Evolutionary conservation across 2,888 invertebrate species (phyloP).

Genomic region (Phengaris arion): DNA sequence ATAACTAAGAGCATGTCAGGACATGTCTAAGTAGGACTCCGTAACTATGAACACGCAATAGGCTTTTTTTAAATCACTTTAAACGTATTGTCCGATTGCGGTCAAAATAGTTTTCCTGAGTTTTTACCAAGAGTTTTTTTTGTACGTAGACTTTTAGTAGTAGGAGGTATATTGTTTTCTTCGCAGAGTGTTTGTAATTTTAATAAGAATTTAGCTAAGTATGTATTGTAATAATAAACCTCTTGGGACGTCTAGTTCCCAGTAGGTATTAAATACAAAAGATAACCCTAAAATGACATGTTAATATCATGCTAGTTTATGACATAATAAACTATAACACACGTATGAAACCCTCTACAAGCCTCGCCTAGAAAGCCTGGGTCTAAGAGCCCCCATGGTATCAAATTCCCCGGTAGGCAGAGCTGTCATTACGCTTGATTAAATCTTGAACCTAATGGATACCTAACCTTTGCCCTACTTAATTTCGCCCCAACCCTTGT

Average conservation of each 20-base stretch:
- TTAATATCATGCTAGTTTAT: neutral
- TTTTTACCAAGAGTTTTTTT: too few species aligned
- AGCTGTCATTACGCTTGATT: constrained; percentile 46
- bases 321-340: constrained; percentile 2
- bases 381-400: constrained; percentile 1
- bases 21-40: too few species aligned
- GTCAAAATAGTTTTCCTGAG: too few species aligned
- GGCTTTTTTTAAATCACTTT: too few species aligned
- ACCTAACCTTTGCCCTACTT: constrained; percentile 45
- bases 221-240: neutral
- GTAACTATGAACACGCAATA: too few species aligned
- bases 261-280: neutral
- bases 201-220: too few species aligned
- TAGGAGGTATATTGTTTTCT: too few species aligned
- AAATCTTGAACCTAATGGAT: constrained; percentile 45
- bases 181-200: too few species aligned
- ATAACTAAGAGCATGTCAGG: too few species aligned
- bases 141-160: too few species aligned
- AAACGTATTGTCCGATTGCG: too few species aligned
- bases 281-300: neutral
- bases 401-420: constrained; percentile 29
- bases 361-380: too few species aligned
- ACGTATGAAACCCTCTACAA: neutral
- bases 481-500: constrained; percentile 44
- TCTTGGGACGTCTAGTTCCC: neutral